Base-by-base conservation (phyloP, 2,797 vertebrate genomes). In the Bryconaethiops microstoma region DNA sequence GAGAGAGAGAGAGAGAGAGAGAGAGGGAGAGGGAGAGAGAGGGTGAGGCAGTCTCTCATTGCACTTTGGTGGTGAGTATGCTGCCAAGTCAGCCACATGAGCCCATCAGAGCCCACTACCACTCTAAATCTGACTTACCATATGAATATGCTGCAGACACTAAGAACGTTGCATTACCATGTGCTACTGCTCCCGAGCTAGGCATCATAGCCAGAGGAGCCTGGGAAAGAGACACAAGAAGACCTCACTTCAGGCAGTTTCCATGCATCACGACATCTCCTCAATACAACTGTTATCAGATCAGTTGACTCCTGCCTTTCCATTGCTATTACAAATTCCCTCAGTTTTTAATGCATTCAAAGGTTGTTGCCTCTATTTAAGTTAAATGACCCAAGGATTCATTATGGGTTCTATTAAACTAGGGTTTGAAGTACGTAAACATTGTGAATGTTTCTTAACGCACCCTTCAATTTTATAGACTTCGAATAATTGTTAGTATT, bases 61-160 rank as follows among this genome's bases (percentile, higher is more conserved):
- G 77, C 19, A 70, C 71, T 77, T 65, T 63, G 78, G 78, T 73
- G 59, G 67, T 64, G 54, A 54, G 69, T 69, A 77, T 73, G 73
- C 55, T 85, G 74, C 70, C 67, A 59, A 83, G 81, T 88, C 84
- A 84, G 82, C 62, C 1, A 10, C 39, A 55, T 19, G 8, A 64
- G 78, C 74, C 52, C 54, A 55, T 69, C 67, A 80, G 77, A 88
- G 74, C 75, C 63, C 62, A 54, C 60, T 21, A 2, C 72, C 74
- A 55, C 74, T 64, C 71, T 52, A 39, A 50, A 63, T 76, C 71
- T 62, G 62, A 62, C 75, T 82, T 78, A 77, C 79, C 77, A 29
- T 75, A 78, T 74, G 71, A 74, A 70, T 60, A 77, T 55, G 50
- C 39, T 25, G 23, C 64, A 82, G 81, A 78, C 48, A 67, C 23